phyloP scores from a whole-genome alignment of 2,797 vertebrate genomes.

The Hipposideros larvatus region DNA sequence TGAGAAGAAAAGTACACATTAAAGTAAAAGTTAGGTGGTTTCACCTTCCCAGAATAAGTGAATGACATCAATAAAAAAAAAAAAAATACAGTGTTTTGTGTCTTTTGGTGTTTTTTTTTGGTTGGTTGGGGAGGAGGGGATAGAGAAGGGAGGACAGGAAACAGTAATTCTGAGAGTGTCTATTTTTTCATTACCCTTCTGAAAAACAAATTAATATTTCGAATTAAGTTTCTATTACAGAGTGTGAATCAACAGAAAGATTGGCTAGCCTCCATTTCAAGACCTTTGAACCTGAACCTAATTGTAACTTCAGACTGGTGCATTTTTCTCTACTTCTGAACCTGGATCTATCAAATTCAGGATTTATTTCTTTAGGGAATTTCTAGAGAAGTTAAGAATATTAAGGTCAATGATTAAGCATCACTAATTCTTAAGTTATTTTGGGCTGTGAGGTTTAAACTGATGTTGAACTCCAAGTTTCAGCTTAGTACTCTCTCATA shows the following conservation, averaged over 20 bases:
- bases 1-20: not conserved
- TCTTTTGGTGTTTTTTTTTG: too few species aligned
- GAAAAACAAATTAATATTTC: conserved; percentile 75
- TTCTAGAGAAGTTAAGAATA: not conserved
- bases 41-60: conserved; percentile 11
- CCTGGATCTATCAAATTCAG: not conserved
- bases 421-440: conserved; percentile 10
- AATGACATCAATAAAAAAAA: not conserved
- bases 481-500: not conserved
- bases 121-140: too few species aligned
- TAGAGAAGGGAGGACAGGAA: not conserved
- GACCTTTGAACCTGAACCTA: conserved; percentile 67
- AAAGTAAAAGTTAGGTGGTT: not conserved
- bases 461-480: not conserved
- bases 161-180: not conserved
- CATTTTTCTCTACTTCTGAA: not conserved
- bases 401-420: not conserved
- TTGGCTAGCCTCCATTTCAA: conserved; percentile 59
- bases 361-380: not conserved
- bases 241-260: conserved; percentile 34
- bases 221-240: conserved; percentile 65
- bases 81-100: not conserved
- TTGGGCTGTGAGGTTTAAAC: conserved; percentile 23
- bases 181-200: not conserved
- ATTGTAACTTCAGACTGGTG: conserved; percentile 29